Conservation (phyloP, 2,888 invertebrate genomes). For the Apodemia zela region DNA sequence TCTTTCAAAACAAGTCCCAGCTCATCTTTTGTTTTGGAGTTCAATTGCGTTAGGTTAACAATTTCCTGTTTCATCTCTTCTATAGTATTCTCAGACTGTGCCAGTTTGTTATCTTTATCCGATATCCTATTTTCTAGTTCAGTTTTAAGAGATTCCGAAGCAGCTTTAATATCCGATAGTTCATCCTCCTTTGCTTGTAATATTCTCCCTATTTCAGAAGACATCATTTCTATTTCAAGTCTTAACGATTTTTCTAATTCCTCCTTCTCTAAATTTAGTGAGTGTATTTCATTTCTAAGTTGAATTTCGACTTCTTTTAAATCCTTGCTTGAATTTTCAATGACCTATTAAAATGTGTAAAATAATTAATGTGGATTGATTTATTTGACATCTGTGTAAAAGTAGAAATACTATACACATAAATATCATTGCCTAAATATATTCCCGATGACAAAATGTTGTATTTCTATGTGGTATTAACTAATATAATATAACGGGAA, state of each 20-base stretch:
- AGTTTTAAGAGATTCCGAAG: not conserved
- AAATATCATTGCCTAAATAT: not conserved
- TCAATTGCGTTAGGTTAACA: conserved; percentile 42
- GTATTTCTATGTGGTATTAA: not conserved
- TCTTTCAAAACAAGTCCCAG: conserved; percentile 41
- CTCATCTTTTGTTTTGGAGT: conserved; percentile 51
- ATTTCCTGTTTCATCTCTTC: conserved; percentile 45
- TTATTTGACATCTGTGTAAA: not conserved
- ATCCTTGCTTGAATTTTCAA: conserved; percentile 45
- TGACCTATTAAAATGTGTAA: conserved; percentile 47
- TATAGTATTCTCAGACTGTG: conserved; percentile 39
- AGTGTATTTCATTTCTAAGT: conserved; percentile 33
- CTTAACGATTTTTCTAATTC: conserved; percentile 39
- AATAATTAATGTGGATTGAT: conserved; percentile 24
- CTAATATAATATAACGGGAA: not conserved
- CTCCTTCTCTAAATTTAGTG: conserved; percentile 41
- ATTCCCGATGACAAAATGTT: no score
- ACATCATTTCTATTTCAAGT: conserved; percentile 43
- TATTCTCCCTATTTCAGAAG: conserved; percentile 26
- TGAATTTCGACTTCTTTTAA: conserved; percentile 40
- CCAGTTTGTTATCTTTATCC: conserved; percentile 43
- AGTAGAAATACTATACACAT: not conserved
- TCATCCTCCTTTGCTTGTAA: conserved; percentile 7
- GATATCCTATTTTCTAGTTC: conserved; percentile 37
- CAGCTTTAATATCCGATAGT: not conserved